Conservation (phyloP, 1,140 invertebrate species). For the Halyomorpha halys region DNA sequence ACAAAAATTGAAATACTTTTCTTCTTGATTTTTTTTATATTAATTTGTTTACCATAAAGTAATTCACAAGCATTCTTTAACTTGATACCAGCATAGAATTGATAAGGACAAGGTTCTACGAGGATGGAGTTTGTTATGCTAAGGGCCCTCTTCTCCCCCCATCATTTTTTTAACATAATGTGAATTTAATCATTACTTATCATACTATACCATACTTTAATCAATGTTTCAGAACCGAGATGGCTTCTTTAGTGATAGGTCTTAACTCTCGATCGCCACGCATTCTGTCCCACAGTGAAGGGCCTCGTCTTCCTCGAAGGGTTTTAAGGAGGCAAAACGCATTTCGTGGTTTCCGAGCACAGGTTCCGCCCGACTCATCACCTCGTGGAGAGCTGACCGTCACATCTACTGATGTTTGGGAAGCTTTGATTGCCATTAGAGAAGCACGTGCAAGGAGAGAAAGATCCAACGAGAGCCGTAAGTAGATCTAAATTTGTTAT, state of each 20-base stretch:
- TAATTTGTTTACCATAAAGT: no score
- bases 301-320: conserved; percentile 17
- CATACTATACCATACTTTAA: no score
- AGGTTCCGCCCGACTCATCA: conserved; percentile 26
- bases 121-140: no score
- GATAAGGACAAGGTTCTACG: no score
- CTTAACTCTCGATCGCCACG: conserved; percentile 26
- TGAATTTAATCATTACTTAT: no score
- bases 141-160: no score
- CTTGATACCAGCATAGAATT: no score
- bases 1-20: no score
- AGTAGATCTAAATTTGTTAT: not conserved
- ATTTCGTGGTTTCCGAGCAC: conserved; percentile 25
- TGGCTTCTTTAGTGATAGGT: conserved; percentile 29
- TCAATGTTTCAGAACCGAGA: conserved; percentile 12
- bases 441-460: conserved; percentile 49
- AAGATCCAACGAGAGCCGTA: conserved; percentile 32
- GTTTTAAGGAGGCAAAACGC: conserved; percentile 25
- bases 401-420: conserved; percentile 50
- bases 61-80: no score
- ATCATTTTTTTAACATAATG: no score
- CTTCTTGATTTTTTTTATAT: no score
- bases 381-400: conserved; percentile 37
- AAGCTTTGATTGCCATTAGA: conserved; percentile 51
- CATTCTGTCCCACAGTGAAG: conserved; percentile 26